A percentile compares a stretch with the other conserved stretches of the same genome.
Evolutionary conservation across 2,113 vertebrate species (phyloP).

Genomic region (Lepus europaeus): DNA sequence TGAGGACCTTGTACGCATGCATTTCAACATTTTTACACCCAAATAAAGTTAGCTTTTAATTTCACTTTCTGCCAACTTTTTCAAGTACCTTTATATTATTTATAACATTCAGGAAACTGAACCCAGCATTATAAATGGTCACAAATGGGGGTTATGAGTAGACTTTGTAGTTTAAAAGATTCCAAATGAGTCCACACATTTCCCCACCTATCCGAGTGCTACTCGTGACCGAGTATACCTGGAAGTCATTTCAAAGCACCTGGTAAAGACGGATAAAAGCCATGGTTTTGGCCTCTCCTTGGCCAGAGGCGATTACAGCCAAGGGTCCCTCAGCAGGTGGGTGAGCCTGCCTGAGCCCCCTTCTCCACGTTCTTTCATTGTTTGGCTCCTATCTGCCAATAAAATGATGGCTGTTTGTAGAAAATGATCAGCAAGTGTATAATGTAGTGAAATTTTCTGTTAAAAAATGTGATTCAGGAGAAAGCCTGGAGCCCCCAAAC

Average conservation of each 20-base stretch:
- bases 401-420: neutral
- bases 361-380: neutral
- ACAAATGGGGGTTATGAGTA: neutral
- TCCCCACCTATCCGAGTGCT: neutral
- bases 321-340: neutral
- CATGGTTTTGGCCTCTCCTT: neutral
- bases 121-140: neutral
- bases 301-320: neutral
- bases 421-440: neutral
- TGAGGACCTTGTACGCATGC: no score
- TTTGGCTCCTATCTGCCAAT: constrained; percentile 38
- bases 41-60: no score
- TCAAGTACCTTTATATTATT: neutral
- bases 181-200: neutral
- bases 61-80: no score
- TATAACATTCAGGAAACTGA: neutral
- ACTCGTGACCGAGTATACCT: neutral
- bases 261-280: no score
- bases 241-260: neutral
- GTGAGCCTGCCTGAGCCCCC: neutral
- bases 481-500: neutral
- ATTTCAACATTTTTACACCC: no score
- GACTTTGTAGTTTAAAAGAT: neutral
- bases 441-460: neutral
- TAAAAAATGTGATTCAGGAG: neutral